Conservation (phyloP, 1,140 invertebrate species). For the Coenobita brevimanus region DNA sequence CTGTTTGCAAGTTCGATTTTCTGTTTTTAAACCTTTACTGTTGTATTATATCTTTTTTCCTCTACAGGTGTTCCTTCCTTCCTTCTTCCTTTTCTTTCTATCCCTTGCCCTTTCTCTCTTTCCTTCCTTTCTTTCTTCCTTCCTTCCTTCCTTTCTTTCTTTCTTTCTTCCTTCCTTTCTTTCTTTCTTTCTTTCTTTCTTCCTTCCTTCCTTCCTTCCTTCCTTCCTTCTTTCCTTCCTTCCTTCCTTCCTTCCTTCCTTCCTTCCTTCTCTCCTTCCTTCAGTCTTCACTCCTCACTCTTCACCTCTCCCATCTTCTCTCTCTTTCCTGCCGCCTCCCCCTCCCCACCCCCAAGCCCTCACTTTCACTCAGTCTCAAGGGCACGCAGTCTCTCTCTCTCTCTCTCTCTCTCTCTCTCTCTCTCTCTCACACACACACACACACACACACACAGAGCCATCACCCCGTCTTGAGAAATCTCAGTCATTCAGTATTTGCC, state of each 20-base stretch:
- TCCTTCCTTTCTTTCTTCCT: background rate
- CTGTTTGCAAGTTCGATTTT: no score
- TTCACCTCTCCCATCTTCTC: background rate
- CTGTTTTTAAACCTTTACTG: no score
- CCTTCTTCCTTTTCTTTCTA: background rate
- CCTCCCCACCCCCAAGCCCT: background rate
- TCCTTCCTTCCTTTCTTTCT: background rate
- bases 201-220: background rate
- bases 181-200: background rate
- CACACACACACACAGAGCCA: conserved; percentile 20
- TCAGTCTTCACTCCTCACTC: background rate
- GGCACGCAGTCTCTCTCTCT: background rate
- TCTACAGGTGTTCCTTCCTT: background rate
- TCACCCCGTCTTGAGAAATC: no score
- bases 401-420: conserved; percentile 24
- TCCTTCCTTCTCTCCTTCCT: background rate
- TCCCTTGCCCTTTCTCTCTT: no score
- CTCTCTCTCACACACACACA: background rate
- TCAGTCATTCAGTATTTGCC: no score
- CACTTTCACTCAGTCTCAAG: conserved; percentile 15
- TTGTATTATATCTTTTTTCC: background rate
- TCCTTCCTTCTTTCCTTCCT: background rate
- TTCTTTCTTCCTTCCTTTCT: background rate
- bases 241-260: background rate
- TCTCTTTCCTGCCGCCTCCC: background rate